Conservation (phyloP, 2,113 vertebrate species). For the Ailuropoda melanoleuca region DNA sequence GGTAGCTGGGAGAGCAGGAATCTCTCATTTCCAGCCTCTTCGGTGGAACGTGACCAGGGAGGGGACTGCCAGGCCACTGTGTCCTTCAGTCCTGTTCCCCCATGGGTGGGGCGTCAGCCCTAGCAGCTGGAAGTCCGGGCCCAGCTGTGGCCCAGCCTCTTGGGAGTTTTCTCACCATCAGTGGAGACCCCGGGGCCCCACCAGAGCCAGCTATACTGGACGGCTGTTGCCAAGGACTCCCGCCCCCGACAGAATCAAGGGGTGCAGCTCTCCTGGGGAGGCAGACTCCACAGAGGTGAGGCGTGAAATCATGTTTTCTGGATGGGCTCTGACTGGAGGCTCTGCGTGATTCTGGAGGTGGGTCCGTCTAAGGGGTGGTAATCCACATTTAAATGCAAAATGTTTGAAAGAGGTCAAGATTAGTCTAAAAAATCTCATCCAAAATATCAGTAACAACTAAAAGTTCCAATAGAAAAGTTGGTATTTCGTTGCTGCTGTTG, state of each 20-base stretch:
- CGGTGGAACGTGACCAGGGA: neutral
- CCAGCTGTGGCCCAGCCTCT: neutral
- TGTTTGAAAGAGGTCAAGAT: neutral
- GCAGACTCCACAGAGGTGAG: neutral
- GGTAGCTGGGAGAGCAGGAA: neutral
- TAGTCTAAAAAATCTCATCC: neutral
- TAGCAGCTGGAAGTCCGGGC: neutral
- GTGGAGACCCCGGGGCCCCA: neutral
- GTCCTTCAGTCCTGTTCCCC: neutral
- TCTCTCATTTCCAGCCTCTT: neutral
- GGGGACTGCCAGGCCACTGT: neutral
- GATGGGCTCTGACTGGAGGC: neutral
- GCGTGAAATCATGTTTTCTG: neutral
- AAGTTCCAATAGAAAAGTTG: neutral
- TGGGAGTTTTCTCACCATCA: neutral
- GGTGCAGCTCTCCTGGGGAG: neutral
- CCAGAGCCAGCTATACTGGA: neutral
- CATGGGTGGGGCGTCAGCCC: neutral
- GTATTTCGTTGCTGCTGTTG: neutral
- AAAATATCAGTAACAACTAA: neutral
- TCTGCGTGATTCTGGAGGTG: neutral
- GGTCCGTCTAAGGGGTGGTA: neutral
- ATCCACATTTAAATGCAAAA: neutral
- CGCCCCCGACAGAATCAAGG: neutral
- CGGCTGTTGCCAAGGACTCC: neutral